Conservation (phyloP, 1,140 invertebrate genomes). For the Alviniconcha marisindica region DNA sequence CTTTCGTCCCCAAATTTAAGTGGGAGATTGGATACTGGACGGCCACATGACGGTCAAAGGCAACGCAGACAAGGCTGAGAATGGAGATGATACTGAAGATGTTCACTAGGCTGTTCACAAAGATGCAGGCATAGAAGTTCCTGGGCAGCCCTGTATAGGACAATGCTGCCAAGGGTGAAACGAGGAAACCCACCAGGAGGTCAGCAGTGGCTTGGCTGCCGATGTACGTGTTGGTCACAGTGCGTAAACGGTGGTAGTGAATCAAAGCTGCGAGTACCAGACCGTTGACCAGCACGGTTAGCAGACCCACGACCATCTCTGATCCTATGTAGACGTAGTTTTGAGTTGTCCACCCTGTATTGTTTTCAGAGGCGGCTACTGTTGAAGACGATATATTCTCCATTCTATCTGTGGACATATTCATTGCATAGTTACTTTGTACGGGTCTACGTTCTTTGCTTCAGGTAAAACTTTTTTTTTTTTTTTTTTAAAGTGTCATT, state of each 20-base stretch:
- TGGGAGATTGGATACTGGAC: slow-evolving; percentile 69
- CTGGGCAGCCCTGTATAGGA: slow-evolving; percentile 65
- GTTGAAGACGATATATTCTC: too few relatives aligned
- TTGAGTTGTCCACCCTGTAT: too few relatives aligned
- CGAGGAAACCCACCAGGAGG: slow-evolving; percentile 73
- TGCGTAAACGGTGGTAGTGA: slow-evolving; percentile 72
- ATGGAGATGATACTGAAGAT: slow-evolving; percentile 73
- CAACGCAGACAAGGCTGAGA: slow-evolving; percentile 68
- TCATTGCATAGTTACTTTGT: too few relatives aligned
- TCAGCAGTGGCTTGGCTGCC: slow-evolving; percentile 77
- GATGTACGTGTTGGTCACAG: slow-evolving; percentile 77
- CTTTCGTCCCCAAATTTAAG: slow-evolving; percentile 55
- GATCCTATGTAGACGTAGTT: too few relatives aligned
- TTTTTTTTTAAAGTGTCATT: too few relatives aligned
- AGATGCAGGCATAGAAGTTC: slow-evolving; percentile 68
- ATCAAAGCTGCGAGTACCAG: slow-evolving; percentile 75
- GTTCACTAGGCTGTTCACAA: slow-evolving; percentile 67
- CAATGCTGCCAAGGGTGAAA: slow-evolving; percentile 63
- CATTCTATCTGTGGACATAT: too few relatives aligned
- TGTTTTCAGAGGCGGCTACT: too few relatives aligned
- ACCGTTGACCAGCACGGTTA: slow-evolving; percentile 72
- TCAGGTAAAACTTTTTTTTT: too few relatives aligned
- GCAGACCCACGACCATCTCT: slow-evolving; percentile 57
- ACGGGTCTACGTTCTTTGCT: too few relatives aligned
- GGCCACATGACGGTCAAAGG: slow-evolving; percentile 69